Percentiles rank a stretch among this genome's conserved stretches.
phyloP scores from a whole-genome alignment of 2,888 invertebrate species.

The Torymus aiolomorphi region DNA sequence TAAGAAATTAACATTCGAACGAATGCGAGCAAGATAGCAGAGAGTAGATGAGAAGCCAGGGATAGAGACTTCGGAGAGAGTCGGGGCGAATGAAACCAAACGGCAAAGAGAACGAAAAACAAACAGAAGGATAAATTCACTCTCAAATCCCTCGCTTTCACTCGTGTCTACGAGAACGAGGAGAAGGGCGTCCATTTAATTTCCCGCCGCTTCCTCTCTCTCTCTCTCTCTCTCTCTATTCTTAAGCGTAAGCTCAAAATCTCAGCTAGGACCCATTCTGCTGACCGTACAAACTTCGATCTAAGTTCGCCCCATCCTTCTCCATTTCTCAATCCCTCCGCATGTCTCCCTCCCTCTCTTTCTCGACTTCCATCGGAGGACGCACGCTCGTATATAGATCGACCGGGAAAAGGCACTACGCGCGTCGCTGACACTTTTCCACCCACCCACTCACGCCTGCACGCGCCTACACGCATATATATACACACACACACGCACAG shows the following conservation, averaged over 20 bases:
- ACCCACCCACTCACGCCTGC: too few species aligned
- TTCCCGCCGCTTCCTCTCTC: conserved; percentile 50
- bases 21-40: neutral
- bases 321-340: neutral
- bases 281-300: conserved; percentile 59
- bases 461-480: too few species aligned
- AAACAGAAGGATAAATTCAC: conserved; percentile 62
- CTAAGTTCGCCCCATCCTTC: neutral
- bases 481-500: too few species aligned
- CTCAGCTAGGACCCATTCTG: conserved; percentile 58
- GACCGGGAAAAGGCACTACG: too few species aligned
- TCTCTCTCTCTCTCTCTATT: conserved; percentile 39
- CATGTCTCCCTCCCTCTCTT: neutral
- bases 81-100: neutral
- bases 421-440: too few species aligned
- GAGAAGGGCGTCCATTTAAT: conserved; percentile 57
- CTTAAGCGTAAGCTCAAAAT: conserved; percentile 49
- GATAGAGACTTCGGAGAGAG: neutral
- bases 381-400: too few species aligned
- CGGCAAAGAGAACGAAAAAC: conserved; percentile 43
- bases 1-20: conserved; percentile 14
- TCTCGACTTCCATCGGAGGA: too few species aligned
- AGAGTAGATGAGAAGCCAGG: neutral
- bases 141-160: conserved; percentile 42
- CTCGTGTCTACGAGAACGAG: conserved; percentile 11